Evolutionary conservation across 2,113 vertebrate genomes (phyloP), one percentile per base, ranked within the genome.

Genomic region (Lichenostomus cassidix): DNA sequence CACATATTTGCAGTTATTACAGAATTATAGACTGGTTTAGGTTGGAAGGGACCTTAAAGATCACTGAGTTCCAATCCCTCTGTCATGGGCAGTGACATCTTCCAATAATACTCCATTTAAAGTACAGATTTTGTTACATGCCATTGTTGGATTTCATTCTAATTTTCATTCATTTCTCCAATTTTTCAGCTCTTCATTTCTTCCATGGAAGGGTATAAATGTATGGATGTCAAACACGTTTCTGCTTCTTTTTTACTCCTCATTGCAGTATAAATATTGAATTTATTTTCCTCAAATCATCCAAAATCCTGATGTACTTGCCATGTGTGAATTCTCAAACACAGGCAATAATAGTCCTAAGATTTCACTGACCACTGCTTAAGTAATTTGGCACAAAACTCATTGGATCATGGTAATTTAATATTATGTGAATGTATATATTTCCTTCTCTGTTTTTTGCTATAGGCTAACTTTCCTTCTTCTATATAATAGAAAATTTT

Each of bases 31-130:
- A 11, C 50, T n/a, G 24, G 16, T 55, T 79, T 55, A 29, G 24
- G 20, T 12, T 71, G 29, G 13, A 71, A 55, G 20, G 4, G 16
- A 56, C 18, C 23, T 47, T 14, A 55, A 55, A 55, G 12, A 41
- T 29, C 9, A n/a, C 13, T 0, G 0, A 47, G 29, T 55, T 87
- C 13, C 20, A 41, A 35, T 35, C 5, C 10, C 9, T 4, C 16
- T 55, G 24, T 24, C 24, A 25, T 22, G 11, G 17, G 5, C 14
- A 42, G 21, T 16, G 11, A 12, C 11, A 49, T 35, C 5, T 64
- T 21, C 16, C 13, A 56, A 49, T 64, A 24, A 56, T 35, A 49
- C 35, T 78, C 18, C 13, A 29, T 39, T 65, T 92, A 29, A 63
- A 47, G 8, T 41, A 49, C 7, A 69, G 11, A 60, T 69, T 87